Percentiles rank a stretch among this genome's conserved stretches.
Conservation (phyloP, 2,113 vertebrate genomes). For the Centropus bengalensis region DNA sequence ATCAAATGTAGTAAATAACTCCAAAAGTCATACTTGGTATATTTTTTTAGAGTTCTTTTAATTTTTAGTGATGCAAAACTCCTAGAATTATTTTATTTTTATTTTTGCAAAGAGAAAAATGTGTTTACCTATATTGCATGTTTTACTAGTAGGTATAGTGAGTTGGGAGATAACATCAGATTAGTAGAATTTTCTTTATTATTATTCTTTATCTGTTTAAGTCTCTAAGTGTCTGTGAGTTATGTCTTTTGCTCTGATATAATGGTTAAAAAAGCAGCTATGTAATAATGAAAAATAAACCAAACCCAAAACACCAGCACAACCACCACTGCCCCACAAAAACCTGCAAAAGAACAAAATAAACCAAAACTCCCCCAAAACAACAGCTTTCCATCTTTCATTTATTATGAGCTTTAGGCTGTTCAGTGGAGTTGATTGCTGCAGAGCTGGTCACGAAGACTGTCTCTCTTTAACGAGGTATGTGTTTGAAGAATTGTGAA, state of each 20-base stretch:
- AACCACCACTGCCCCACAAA: no score
- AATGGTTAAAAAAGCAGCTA: not conserved
- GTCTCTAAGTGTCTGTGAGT: not conserved
- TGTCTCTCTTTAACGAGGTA: conserved; percentile 35
- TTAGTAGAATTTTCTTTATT: not conserved
- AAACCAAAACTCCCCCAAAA: not conserved
- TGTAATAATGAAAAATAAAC: not conserved
- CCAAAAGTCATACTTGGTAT: not conserved
- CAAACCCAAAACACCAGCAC: not conserved
- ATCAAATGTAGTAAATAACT: not conserved
- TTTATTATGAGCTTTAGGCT: not conserved
- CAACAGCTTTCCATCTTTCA: not conserved
- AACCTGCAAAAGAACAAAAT: not conserved
- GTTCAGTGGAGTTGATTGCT: not conserved
- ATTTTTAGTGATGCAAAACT: not conserved
- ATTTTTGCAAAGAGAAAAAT: not conserved
- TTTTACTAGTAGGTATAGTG: not conserved
- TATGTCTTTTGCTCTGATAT: not conserved
- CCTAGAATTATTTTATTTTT: not conserved
- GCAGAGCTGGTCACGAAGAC: not conserved
- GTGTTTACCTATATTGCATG: not conserved
- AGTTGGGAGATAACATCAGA: not conserved
- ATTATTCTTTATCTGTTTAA: not conserved
- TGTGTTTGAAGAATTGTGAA: conserved; percentile 33
- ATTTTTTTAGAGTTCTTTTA: not conserved